Conservation (phyloP, 2,797 vertebrate genomes). For the Sebastiscus tertius region DNA sequence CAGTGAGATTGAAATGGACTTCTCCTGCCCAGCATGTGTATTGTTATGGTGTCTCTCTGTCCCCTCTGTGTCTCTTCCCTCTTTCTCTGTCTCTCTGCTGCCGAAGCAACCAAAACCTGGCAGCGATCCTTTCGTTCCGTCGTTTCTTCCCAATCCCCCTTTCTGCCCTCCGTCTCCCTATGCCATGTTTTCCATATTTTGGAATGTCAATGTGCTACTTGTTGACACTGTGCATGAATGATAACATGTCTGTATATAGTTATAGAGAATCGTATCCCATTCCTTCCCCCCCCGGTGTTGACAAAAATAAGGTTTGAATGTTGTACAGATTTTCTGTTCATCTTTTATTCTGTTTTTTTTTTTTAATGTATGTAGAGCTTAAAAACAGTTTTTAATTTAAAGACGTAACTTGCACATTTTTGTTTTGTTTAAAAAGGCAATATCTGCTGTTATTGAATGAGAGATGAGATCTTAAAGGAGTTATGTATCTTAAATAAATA, state of each 20-base stretch:
- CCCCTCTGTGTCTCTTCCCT: slow-evolving; percentile 33
- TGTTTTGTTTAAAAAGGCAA: slow-evolving; percentile 81
- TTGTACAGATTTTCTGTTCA: slow-evolving; percentile 80
- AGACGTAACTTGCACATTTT: slow-evolving; percentile 78
- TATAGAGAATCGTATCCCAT: slow-evolving; percentile 82
- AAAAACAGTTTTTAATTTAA: slow-evolving; percentile 61
- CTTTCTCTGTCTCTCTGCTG: slow-evolving; percentile 46
- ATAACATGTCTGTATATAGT: slow-evolving; percentile 94
- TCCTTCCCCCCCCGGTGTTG: slow-evolving; percentile 78
- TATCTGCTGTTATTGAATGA: slow-evolving; percentile 86
- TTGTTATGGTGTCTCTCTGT: slow-evolving; percentile 77
- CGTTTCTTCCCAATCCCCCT: slow-evolving; percentile 24
- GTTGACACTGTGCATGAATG: slow-evolving; percentile 97
- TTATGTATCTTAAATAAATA: slow-evolving; percentile 77
- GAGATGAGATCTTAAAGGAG: slow-evolving; percentile 69
- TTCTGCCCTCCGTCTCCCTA: slow-evolving; percentile 59
- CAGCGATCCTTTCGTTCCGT: slow-evolving; percentile 46
- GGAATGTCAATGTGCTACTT: slow-evolving; percentile 96
- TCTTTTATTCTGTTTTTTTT: slow-evolving; percentile 49
- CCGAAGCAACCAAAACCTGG: slow-evolving; percentile 59
- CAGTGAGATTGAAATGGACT: slow-evolving; percentile 72
- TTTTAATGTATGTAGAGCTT: slow-evolving; percentile 59
- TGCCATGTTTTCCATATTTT: slow-evolving; percentile 83
- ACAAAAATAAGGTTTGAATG: slow-evolving; percentile 77
- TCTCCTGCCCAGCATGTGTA: slow-evolving; percentile 78